Base-by-base conservation (phyloP, 2,113 vertebrate species). In the Coryphaenoides rupestris region DNA sequence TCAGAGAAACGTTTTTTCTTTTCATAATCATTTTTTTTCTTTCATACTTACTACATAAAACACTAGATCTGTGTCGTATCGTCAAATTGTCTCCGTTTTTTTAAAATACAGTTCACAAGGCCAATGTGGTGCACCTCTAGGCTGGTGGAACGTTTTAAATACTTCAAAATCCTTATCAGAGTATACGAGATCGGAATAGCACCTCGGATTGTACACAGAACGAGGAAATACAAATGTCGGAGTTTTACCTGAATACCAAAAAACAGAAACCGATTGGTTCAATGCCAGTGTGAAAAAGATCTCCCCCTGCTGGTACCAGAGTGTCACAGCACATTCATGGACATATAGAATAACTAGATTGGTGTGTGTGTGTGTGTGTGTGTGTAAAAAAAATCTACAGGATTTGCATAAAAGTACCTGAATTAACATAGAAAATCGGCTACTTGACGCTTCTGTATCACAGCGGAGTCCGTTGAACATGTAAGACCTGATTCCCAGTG, bases 391-490 rank as follows among this genome's bases (percentile, higher is more conserved):
- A 84, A 83, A 65, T 81, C 73, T 63, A 68, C 78, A 72, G 71
- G 83, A 83, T 90, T 90, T 92, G 89, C 89, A 91, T 92, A 90
- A 91, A 89, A 89, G 84, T 90, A 90, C 89, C 89, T 91, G 89
- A 90, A 92, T 88, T 76, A 85, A 84, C 75, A 86, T 84, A 89
- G 73, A 83, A 78, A 79, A 86, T 81, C 65, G 73, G 85, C 88
- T 87, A 88, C 84, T 89, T 87, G 84, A 88, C 72, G 79, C 80
- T 86, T 81, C 77, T 79, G 74, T 88, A 86, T 90, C 86, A 90
- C 88, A 91, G 87, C 88, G 88, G 83, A 86, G 84, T 90, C 88
- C 84, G 85, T 84, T 80, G 66, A 85, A 87, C 73, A 82, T 75
- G 79, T 62, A 76, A 89, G 78, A 89, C 88, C 88, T 88, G 88